A percentile compares a stretch with the other conserved stretches of the same genome.
Evolutionary conservation across 2,888 invertebrate genomes (phyloP).

Genomic region (Habroteleia sp.): DNA sequence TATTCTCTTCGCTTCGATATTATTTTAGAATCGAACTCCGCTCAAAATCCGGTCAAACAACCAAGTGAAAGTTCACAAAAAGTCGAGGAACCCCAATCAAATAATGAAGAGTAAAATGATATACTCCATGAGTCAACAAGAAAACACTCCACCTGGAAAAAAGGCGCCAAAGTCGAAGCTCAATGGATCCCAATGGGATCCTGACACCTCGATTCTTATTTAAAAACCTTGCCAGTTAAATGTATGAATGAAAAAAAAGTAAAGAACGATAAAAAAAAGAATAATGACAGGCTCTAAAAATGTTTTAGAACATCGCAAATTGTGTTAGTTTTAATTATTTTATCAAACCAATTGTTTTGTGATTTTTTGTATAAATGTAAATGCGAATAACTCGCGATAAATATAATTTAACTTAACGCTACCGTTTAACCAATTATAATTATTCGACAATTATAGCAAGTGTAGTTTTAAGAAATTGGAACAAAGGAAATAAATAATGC

Average conservation of each 20-base stretch:
- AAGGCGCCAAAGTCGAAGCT: slow-evolving; percentile 66
- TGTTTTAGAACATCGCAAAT: neutral
- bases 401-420: too few species aligned
- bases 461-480: too few species aligned
- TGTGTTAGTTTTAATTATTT: too few species aligned
- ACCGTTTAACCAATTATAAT: too few species aligned
- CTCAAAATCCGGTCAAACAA: slow-evolving; percentile 76
- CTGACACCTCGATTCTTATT: slow-evolving; percentile 73
- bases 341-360: too few species aligned
- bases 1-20: too few species aligned
- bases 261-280: neutral
- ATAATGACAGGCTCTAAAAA: neutral
- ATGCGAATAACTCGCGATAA: too few species aligned
- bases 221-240: too few species aligned
- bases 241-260: too few species aligned
- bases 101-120: slow-evolving; percentile 66
- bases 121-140: slow-evolving; percentile 67
- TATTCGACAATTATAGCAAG: too few species aligned
- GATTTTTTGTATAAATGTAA: too few species aligned
- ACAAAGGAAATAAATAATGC: too few species aligned
- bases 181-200: slow-evolving; percentile 72
- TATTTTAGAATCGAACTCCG: slow-evolving; percentile 73
- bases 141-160: slow-evolving; percentile 73
- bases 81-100: slow-evolving; percentile 66
- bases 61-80: slow-evolving; percentile 69